A percentile compares a stretch with the other conserved stretches of the same genome.
phyloP scores from a whole-genome alignment of 1,140 invertebrate species.

The Drosophila cardini region DNA sequence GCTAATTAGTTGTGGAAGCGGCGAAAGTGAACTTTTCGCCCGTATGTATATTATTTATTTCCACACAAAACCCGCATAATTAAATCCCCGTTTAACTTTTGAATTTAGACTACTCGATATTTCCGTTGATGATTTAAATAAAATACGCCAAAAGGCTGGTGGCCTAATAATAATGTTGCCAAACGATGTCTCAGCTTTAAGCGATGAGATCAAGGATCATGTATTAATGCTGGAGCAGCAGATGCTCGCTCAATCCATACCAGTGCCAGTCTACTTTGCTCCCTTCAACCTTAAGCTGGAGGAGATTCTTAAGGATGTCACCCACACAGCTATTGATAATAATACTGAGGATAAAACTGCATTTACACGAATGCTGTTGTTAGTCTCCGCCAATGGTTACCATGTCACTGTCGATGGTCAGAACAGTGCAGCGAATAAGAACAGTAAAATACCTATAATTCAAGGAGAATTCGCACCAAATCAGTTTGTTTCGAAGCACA shows the following conservation, averaged over 20 bases:
- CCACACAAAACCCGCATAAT: neutral
- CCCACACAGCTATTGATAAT: conserved; percentile 85
- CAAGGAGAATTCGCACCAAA: conserved; percentile 91
- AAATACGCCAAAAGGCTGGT: conserved; percentile 92
- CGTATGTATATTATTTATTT: neutral
- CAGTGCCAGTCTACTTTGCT: conserved; percentile 96
- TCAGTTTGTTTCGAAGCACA: conserved; percentile 82
- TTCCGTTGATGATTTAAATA: conserved; percentile 90
- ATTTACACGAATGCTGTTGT: conserved; percentile 91
- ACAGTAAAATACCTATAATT: conserved; percentile 93
- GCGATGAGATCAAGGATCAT: conserved; percentile 90
- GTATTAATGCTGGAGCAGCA: conserved; percentile 92
- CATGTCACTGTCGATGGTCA: conserved; percentile 92
- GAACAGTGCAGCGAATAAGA: conserved; percentile 88
- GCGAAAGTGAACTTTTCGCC: neutral
- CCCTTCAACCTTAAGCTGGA: conserved; percentile 90
- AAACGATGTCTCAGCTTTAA: conserved; percentile 88
- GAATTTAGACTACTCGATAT: conserved; percentile 89
- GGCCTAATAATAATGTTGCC: conserved; percentile 94
- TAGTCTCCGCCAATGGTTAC: conserved; percentile 96
- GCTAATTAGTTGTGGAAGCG: neutral
- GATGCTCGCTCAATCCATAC: conserved; percentile 92
- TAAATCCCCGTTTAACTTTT: neutral
- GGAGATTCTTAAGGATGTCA: conserved; percentile 91
- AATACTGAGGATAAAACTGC: conserved; percentile 86